A percentile compares a stretch with the other conserved stretches of the same genome.
phyloP scores from a whole-genome alignment of 2,113 vertebrate species.

The Notarius lentiginosus region DNA sequence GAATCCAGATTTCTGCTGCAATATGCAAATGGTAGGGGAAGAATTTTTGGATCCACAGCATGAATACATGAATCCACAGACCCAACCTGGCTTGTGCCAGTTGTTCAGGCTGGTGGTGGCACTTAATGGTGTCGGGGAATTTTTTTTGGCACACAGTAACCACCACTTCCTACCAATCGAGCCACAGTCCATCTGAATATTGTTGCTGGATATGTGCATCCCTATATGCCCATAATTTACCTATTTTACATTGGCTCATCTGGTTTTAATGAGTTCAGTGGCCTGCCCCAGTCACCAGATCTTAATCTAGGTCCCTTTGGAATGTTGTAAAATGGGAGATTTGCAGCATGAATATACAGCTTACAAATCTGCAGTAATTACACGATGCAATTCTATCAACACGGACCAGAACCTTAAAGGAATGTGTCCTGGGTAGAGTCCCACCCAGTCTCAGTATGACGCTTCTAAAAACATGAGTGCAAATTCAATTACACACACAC shows the following conservation, averaged over 20 bases:
- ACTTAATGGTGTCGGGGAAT: too few relatives aligned
- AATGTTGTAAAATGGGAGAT: neutral
- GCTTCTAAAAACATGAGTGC: neutral
- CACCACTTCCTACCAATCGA: too few relatives aligned
- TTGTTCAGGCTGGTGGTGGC: neutral
- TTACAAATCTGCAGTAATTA: neutral
- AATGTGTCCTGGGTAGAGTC: neutral
- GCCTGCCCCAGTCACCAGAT: neutral
- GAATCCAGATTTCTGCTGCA: too few relatives aligned
- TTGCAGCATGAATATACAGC: neutral
- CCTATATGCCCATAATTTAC: neutral
- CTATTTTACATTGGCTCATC: neutral
- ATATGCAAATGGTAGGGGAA: neutral
- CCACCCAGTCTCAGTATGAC: neutral
- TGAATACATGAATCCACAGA: neutral
- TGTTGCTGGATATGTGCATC: neutral
- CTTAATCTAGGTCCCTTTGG: neutral
- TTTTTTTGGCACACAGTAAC: too few relatives aligned
- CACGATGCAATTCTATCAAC: neutral
- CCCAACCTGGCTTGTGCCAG: neutral
- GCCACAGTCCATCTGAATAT: too few relatives aligned
- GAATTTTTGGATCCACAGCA: neutral
- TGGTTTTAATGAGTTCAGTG: neutral
- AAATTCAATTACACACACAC: neutral
- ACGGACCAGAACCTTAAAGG: neutral